Evolutionary conservation across 1,140 invertebrate species (phyloP).

Genomic region (Pogonus chalceus): DNA sequence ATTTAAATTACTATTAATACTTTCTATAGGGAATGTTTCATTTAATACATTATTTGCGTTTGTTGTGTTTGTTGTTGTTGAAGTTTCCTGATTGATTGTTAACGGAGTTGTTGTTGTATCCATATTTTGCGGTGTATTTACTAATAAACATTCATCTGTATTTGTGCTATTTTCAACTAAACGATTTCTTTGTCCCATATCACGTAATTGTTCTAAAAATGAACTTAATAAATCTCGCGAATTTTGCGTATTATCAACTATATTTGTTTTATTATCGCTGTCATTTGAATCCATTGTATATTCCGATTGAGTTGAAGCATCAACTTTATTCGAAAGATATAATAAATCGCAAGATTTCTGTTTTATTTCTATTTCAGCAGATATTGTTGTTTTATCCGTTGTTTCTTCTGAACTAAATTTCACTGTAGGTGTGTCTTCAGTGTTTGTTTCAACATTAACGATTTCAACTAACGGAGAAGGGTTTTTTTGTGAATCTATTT

Average conservation of each 20-base stretch:
- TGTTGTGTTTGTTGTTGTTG: background rate
- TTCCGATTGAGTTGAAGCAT: background rate
- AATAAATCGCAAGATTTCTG: too few species aligned
- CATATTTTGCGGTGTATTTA: background rate
- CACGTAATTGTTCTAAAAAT: background rate
- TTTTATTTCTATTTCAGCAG: slow-evolving; percentile 12
- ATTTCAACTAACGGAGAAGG: too few species aligned
- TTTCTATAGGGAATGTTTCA: background rate
- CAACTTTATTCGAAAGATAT: too few species aligned
- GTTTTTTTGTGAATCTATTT: too few species aligned
- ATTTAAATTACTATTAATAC: slow-evolving; percentile 3
- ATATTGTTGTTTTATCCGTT: slow-evolving; percentile 14
- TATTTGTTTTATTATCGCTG: background rate
- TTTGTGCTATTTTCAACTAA: slow-evolving; percentile 14
- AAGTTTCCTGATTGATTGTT: background rate
- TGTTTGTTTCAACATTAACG: too few species aligned
- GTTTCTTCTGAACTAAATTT: slow-evolving; percentile 7
- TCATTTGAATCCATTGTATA: background rate
- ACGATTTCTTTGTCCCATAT: slow-evolving; percentile 1
- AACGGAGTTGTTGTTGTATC: background rate
- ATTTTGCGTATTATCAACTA: background rate
- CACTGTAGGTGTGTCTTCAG: slow-evolving; percentile 10
- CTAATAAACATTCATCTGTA: background rate
- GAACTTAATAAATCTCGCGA: background rate
- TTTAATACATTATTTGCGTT: background rate